Base-by-base conservation (phyloP, 35 echinoderm and acorn worm species). In the Chiridota heheva region DNA sequence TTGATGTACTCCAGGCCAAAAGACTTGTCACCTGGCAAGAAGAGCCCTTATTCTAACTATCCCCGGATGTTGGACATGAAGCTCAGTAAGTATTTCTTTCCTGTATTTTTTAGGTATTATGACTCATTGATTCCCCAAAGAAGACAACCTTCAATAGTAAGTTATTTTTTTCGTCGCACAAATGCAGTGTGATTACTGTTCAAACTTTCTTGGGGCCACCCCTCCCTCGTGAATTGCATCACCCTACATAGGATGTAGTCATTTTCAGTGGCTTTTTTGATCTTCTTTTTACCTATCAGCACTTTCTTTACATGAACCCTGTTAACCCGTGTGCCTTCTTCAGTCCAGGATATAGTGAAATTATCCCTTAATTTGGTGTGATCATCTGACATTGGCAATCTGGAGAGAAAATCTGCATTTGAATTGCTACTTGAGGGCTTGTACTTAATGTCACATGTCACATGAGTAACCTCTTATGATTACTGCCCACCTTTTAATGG, bases 71-170 rank as follows among this genome's bases (percentile, higher is more conserved):
- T 72, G 3, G 27, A 13, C 42, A 29, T 72, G 69, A 1, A 72
- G 49, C 24, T 72, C 69, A 72, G 26, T 40, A n/a, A 72, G 33
- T 10, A 72, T 26, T 22, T 12, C 40, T 42, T 46, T 44, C 33
- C 49, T 72, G 41, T 46, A 46, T 38, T 60, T 67, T 16, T 81
- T 17, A 4, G 86, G 77, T n/a, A 82, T 72, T 3, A 89, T 40
- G 6, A 83, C 78, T 60, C 86, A n/a, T n/a, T 56, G 16, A 70
- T 26, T 57, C 86, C 86, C 86, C 78, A 83, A 6, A 90, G 7
- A 22, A 90, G 5, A 76, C 71, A 85, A 13, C 61, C 42, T 60
- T 90, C 78, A 15, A 77, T 24, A 22, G 87, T 86, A 42, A 85
- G 38, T 35, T 90, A 58, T 48, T 74, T 12, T 67, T 44, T 63